phyloP scores from a whole-genome alignment of 2,797 vertebrate species.

The Sarcophilus harrisii region DNA sequence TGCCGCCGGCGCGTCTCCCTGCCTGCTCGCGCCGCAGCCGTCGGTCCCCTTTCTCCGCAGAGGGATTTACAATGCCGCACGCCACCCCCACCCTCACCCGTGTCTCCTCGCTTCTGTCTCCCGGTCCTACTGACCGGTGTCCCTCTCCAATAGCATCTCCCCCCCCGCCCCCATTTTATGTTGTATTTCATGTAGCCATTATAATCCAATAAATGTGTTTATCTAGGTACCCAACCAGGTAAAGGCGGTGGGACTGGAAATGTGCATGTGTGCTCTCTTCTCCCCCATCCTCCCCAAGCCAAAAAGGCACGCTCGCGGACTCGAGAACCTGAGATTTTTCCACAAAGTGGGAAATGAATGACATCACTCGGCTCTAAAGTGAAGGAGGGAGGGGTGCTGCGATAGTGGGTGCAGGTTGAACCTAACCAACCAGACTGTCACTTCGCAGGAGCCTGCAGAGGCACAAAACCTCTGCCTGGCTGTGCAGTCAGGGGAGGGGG shows the following conservation, averaged over 20 bases:
- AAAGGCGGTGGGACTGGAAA: background rate
- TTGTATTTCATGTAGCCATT: background rate
- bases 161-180: too few relatives aligned
- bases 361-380: background rate
- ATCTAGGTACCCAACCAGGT: background rate
- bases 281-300: background rate
- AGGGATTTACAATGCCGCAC: background rate
- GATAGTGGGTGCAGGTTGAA: background rate
- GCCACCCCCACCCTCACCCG: background rate
- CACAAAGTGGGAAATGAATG: background rate
- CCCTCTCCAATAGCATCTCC: background rate
- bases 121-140: background rate
- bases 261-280: background rate
- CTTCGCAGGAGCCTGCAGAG: background rate
- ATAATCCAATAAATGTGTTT: background rate
- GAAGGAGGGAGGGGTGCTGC: background rate
- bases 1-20: background rate
- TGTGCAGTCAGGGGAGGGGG: background rate
- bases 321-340: background rate
- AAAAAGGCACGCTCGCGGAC: background rate
- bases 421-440: background rate
- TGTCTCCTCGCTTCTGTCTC: background rate
- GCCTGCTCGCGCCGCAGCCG: background rate
- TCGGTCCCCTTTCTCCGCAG: background rate
- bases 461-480: background rate